Conservation (phyloP, 2,888 invertebrate genomes). For the Lasioglossum leucozonium region DNA sequence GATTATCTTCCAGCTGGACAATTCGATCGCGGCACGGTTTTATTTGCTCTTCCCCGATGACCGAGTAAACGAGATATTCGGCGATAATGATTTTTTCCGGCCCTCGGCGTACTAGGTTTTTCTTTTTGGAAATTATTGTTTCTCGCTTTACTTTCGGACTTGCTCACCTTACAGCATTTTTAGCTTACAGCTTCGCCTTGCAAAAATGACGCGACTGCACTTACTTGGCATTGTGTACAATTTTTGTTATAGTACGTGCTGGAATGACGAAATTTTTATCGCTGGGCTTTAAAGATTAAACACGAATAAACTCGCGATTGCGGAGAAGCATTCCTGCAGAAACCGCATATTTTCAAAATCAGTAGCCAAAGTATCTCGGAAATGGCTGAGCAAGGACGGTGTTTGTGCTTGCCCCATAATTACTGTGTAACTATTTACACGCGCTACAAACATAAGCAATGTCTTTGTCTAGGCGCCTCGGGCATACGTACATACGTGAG, state of each 20-base stretch:
- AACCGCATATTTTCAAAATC: neutral
- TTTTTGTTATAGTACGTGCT: too few relatives aligned
- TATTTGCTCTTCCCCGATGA: slow-evolving; percentile 36
- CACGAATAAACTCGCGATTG: too few relatives aligned
- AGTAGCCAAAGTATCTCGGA: neutral
- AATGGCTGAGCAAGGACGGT: neutral
- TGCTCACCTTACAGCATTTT: too few relatives aligned
- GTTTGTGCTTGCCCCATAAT: neutral
- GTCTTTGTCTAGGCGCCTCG: neutral
- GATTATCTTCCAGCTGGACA: slow-evolving; percentile 60
- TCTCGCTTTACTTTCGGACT: neutral
- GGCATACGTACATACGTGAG: neutral
- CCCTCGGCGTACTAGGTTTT: neutral
- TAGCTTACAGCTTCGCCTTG: too few relatives aligned
- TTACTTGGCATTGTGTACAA: too few relatives aligned
- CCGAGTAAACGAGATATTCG: slow-evolving; percentile 43
- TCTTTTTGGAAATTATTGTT: neutral
- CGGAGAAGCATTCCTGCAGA: neutral
- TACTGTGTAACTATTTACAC: neutral
- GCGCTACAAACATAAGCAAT: neutral
- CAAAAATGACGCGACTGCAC: too few relatives aligned
- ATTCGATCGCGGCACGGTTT: slow-evolving; percentile 33
- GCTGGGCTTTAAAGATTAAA: neutral
- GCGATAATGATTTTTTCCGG: slow-evolving; percentile 18
- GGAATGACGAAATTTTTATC: neutral